Base-by-base conservation (phyloP, 2,797 vertebrate genomes). In the Cryptoblepharus egeriae region DNA sequence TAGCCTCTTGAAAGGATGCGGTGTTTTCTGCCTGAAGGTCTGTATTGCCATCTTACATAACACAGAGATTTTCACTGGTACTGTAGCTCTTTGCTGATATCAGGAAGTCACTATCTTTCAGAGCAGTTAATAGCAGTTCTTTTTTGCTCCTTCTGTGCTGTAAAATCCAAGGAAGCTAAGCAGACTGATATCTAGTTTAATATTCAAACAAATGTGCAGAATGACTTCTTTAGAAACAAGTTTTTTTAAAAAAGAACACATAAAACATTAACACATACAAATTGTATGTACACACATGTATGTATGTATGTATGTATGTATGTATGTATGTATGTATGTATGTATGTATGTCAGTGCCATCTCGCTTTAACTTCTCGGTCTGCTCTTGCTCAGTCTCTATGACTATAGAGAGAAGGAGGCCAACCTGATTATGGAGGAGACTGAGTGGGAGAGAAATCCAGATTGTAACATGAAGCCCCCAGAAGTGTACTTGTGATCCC, bases 61-160 rank as follows among this genome's bases (percentile, higher is more conserved):
- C 28, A 71, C 61, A 80, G 71, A 80, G 26, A 28, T 64, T 87
- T 91, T 87, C 68, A 78, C 16, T 76, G 60, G 32, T 15, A 49
- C 9, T 45, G 1, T 52, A 2, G 45, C 30, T 88, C n/a, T 83
- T 79, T 90, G 81, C 49, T 30, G 60, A 1, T 71, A 63, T 75
- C 28, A 57, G 73, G 0, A 10, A 30, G 24, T 8, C 3, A 30
- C 6, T n/a, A 22, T 42, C 30, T 3, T 83, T 72, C 35, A 77
- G 80, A 45, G 18, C 81, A 70, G 22, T 10, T 78, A 57, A 1
- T 73, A 75, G 4, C 68, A 88, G 58, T 9, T 82, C 32, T 67
- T 3, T 1, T 8, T 9, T 69, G 87, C 68, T 8, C 6, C 42
- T 12, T 28, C 28, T 87, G 4, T 24, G 65, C 37, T 3, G 24